Conservation (phyloP, 2,888 invertebrate genomes). For the Seira musarum region DNA sequence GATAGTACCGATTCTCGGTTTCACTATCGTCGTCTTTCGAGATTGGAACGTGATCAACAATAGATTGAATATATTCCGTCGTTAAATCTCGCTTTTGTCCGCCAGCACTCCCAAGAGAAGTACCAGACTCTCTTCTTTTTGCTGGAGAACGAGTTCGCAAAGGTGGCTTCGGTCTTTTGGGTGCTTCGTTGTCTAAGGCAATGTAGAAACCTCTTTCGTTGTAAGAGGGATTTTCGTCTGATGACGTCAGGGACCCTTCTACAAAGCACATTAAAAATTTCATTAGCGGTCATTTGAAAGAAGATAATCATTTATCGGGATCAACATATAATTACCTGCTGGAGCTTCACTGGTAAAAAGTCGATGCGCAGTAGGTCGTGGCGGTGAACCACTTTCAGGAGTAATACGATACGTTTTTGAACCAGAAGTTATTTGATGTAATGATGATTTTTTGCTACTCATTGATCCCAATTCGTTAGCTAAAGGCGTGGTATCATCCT, state of each 20-base stretch:
- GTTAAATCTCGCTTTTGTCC: constrained; percentile 62
- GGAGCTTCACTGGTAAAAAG: constrained; percentile 62
- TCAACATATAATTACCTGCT: too few relatives aligned
- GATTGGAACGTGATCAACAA: constrained; percentile 64
- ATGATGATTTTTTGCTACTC: constrained; percentile 64
- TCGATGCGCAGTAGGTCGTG: constrained; percentile 79
- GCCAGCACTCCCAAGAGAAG: constrained; percentile 17
- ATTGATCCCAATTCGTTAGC: constrained; percentile 65
- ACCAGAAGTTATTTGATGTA: constrained; percentile 85
- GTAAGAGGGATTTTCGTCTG: constrained; percentile 63
- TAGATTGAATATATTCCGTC: constrained; percentile 68
- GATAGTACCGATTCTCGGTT: constrained; percentile 49
- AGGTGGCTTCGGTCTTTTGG: constrained; percentile 91
- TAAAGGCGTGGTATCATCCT: constrained; percentile 67
- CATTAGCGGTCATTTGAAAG: too few relatives aligned
- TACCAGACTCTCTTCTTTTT: constrained; percentile 58
- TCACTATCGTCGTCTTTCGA: constrained; percentile 60
- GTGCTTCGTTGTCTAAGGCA: constrained; percentile 91
- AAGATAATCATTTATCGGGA: too few relatives aligned
- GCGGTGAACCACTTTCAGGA: constrained; percentile 70
- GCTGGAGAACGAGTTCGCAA: constrained; percentile 74
- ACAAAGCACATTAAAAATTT: not conserved
- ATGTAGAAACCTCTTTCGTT: constrained; percentile 82
- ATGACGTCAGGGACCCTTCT: constrained; percentile 63
- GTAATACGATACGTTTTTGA: constrained; percentile 87